Conservation (phyloP, 2,797 vertebrate genomes). For the Hydrolagus colliei region DNA sequence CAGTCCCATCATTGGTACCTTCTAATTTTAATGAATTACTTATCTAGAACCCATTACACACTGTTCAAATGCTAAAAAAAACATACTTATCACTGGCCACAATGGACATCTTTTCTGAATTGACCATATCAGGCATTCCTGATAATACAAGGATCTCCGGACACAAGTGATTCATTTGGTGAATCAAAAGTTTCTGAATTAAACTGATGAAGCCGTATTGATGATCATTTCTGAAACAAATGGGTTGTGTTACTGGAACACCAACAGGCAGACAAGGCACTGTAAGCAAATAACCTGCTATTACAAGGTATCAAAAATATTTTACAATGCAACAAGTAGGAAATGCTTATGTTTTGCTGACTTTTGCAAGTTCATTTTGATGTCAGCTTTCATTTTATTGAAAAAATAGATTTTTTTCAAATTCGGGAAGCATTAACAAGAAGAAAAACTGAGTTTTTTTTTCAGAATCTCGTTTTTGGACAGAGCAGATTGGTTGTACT, state of each 20-base stretch:
- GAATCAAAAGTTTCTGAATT: neutral
- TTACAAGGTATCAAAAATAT: slow-evolving; percentile 31
- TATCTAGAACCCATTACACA: no score
- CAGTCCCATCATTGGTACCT: neutral
- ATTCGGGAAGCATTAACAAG: neutral
- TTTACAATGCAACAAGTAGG: slow-evolving; percentile 27
- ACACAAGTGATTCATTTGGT: neutral
- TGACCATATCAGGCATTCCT: neutral
- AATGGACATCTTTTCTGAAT: neutral
- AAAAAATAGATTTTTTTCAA: neutral
- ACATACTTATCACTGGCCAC: neutral
- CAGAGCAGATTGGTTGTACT: neutral
- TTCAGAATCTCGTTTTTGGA: neutral
- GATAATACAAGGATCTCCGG: neutral
- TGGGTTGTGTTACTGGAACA: slow-evolving; percentile 4
- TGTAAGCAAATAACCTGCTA: neutral
- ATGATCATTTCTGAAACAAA: slow-evolving; percentile 10
- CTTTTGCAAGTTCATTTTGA: neutral
- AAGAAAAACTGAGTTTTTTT: neutral
- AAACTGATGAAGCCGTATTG: neutral
- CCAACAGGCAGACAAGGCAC: neutral
- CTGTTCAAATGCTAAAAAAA: neutral
- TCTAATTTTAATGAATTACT: neutral
- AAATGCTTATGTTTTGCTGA: slow-evolving; percentile 19
- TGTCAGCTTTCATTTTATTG: neutral